These are phyloP conservation scores for Sebastes oblongus DNA, from an alignment of 2,797 vertebrate species.

Conservation along the genomic window DNA sequence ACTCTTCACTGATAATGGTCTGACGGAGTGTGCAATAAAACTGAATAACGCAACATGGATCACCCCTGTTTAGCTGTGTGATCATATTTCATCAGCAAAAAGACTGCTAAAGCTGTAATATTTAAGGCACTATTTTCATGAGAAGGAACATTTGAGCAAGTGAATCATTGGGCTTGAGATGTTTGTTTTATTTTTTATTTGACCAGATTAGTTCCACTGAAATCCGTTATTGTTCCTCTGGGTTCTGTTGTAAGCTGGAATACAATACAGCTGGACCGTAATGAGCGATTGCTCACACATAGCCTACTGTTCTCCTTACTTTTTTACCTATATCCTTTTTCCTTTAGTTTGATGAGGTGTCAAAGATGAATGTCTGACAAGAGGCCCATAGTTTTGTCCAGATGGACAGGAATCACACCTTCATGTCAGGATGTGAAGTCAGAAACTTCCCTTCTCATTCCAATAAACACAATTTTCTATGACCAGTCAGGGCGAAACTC, in stretches of 20 bases:
- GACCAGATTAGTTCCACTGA: not conserved
- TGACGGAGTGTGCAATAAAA: not conserved
- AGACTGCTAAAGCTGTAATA: not conserved
- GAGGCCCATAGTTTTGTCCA: not conserved
- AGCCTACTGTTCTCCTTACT: not conserved
- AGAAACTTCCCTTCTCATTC: not conserved
- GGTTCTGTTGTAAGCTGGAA: not conserved
- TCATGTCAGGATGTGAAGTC: conserved; percentile 50
- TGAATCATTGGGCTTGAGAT: not conserved
- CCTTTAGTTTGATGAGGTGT: conserved; percentile 13
- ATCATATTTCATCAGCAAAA: not conserved
- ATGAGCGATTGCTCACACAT: not conserved
- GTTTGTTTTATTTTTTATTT: not conserved
- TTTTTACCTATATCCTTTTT: conserved; percentile 16
- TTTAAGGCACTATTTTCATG: not conserved
- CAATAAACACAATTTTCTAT: not conserved
- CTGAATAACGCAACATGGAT: not conserved
- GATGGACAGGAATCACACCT: conserved; percentile 44
- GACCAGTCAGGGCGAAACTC: conserved; percentile 10
- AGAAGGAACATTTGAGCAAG: not conserved
- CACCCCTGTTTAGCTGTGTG: not conserved
- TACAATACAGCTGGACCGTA: not conserved
- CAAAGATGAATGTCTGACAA: conserved; percentile 25
- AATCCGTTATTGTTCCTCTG: not conserved
- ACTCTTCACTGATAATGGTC: not conserved